phyloP scores from a whole-genome alignment of 1,140 invertebrate genomes.

The Vanessa tameamea region DNA sequence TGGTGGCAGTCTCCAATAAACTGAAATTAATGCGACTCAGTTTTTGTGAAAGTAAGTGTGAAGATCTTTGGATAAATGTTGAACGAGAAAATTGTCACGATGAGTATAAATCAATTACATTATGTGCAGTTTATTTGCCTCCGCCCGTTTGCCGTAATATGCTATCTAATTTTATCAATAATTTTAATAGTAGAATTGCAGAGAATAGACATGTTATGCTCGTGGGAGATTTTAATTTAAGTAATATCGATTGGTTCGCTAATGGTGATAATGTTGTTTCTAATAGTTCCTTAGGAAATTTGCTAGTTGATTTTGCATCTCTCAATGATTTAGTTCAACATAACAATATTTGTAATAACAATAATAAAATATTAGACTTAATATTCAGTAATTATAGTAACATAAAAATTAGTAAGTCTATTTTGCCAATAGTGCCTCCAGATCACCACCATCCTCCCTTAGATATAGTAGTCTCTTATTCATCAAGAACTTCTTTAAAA shows the following conservation, averaged over 20 bases:
- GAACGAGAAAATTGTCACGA: slow-evolving; percentile 17
- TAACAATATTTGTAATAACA: slow-evolving; percentile 1
- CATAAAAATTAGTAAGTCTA: slow-evolving; percentile 18
- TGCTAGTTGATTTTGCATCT: slow-evolving; percentile 16
- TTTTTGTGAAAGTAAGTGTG: slow-evolving; percentile 22
- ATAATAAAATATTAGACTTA: slow-evolving; percentile 6
- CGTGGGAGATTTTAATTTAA: slow-evolving; percentile 5
- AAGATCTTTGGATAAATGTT: slow-evolving; percentile 13
- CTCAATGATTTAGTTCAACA: slow-evolving; percentile 20
- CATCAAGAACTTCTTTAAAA: slow-evolving; percentile 15
- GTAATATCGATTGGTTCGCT: slow-evolving; percentile 15
- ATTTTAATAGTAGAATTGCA: slow-evolving; percentile 20
- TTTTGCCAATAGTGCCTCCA: slow-evolving; percentile 3
- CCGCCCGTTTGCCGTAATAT: slow-evolving; percentile 16
- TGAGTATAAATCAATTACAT: slow-evolving; percentile 13
- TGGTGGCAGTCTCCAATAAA: slow-evolving; percentile 9
- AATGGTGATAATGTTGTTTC: slow-evolving; percentile 20
- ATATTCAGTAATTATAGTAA: slow-evolving; percentile 12
- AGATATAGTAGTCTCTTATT: slow-evolving; percentile 17
- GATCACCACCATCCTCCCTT: slow-evolving; percentile 11
- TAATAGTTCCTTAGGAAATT: slow-evolving; percentile 17
- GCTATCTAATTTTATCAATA: slow-evolving; percentile 24
- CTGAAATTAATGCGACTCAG: slow-evolving; percentile 9
- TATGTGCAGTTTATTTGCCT: slow-evolving; percentile 16
- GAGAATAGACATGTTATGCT: slow-evolving; percentile 11